Percentiles rank a stretch among this genome's conserved stretches.
Evolutionary conservation across 2,113 vertebrate species (phyloP).

Genomic region (Colius striatus): DNA sequence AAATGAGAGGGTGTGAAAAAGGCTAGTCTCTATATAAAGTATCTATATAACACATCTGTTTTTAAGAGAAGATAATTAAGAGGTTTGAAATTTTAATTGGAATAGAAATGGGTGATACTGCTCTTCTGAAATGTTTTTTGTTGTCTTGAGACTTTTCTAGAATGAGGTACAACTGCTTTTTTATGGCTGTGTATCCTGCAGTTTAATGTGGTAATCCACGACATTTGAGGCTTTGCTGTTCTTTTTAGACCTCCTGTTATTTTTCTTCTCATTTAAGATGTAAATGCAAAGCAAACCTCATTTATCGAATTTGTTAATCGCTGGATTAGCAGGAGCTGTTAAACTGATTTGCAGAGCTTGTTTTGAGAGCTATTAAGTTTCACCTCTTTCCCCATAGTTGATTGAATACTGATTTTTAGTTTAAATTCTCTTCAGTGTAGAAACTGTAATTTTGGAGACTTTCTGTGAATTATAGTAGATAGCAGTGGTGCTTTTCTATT

Average conservation of each 20-base stretch:
- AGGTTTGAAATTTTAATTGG: background rate
- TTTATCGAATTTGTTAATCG: background rate
- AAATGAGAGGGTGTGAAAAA: background rate
- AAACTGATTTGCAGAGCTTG: constrained; percentile 15
- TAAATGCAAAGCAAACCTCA: background rate
- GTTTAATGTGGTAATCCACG: background rate
- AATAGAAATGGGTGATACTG: rapidly evolving
- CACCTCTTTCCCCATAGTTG: background rate
- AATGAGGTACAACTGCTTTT: background rate
- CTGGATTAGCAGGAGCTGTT: constrained; percentile 1
- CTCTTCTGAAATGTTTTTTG: background rate
- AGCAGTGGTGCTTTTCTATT: background rate
- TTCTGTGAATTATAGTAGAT: background rate
- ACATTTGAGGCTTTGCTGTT: background rate
- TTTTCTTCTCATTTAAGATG: background rate
- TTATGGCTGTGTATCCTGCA: background rate
- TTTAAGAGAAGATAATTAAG: background rate
- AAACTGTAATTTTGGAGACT: background rate
- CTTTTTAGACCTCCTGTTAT: background rate
- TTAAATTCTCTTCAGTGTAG: background rate
- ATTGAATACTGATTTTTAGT: background rate
- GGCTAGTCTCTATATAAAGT: too few relatives aligned
- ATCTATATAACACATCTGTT: background rate
- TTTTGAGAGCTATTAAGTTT: background rate
- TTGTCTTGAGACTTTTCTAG: background rate